Base-by-base conservation (phyloP, 2,113 vertebrate species). In the Stigmatopora nigra region DNA sequence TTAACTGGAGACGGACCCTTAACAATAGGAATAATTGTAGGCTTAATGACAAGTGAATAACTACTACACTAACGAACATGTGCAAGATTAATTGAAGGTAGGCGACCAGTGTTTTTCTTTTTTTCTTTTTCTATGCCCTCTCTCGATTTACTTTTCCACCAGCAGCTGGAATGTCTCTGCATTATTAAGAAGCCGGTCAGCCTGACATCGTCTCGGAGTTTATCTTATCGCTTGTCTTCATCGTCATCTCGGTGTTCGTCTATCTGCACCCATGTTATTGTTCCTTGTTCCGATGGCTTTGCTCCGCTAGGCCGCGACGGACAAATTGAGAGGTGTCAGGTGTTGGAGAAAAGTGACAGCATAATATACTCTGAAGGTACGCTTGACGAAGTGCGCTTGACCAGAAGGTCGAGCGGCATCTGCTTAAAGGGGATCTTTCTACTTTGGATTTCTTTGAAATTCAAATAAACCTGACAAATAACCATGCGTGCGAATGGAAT, bases 131-230 rank as follows among this genome's bases (percentile, higher is more conserved):
- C 3, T 31, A 2, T 31, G 25, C 25, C 25, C 25, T 31, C 25
- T 31, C 25, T 61, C 11, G 4, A 44, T 62, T n/a, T 48, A 56
- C 67, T 63, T 61, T 51, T 45, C 38, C 8, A 41, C 53, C 25
- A 69, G 76, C 76, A 79, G 79, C 64, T 86, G 79, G 84, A 87
- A 86, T 84, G 76, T 82, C 84, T 3, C 56, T 84, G 73, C 82
- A 84, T 83, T 84, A 87, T 87, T 87, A 76, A 87, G 75, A 73
- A 78, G 15, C 71, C 82, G 63, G 79, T 71, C 59, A 69, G 68
- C 66, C 66, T 35, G 73, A 63, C 68, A 20, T 62, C 70, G 10
- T 9, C 45, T 67, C n/a, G 59, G 36, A 11, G 73, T 69, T 36
- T 2, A 15, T 48, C 46, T 48, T 16, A 48, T 48, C 15, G 45